Evolutionary conservation across 2,113 vertebrate genomes (phyloP), one percentile per base, ranked within the genome.

Genomic region (Nipponia nippon): DNA sequence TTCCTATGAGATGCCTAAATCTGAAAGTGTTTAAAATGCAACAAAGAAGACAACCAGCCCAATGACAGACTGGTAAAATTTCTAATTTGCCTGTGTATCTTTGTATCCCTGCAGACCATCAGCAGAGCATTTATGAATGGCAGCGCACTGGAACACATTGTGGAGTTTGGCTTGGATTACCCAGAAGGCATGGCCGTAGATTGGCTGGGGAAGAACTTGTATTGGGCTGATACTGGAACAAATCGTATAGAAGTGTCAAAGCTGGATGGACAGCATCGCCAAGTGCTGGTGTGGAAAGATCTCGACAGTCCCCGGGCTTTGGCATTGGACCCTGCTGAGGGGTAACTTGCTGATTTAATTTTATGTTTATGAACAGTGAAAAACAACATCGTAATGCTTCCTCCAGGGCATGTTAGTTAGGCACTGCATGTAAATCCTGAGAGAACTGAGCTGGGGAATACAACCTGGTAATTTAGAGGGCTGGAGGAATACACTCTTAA

Each of bases 101-200:
- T 86, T 80, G 80, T 61, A 55, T 93, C 96, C 96, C 95, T 63
- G 47, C 98, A 99, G 99, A 99, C 99, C 66, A 99, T 99, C 98
- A 99, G 99, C 92, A 99, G 99, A 71, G 99, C 99, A 0, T 99
- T 99, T 93, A 99, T 99, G 99, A 99, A 99, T 26, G 99, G 99
- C 93, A 99, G 99, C 1, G 98, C 99, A 2, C 97, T 99, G 97
- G 99, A 99, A 63, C 99, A 99, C 0, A 99, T 99, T 17, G 99
- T 99, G 71, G 99, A 99, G 97, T 99, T 99, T 2, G 99, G 99
- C 12, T 96, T 99, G 96, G 99, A 99, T 97, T 99, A 99, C 66
- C 99, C 99, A 0, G 99, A 99, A 96, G 99, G 99, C n/a, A 99
- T 99, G 99, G 99, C 99, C 0, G 99, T 99, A 58, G 99, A 99